Conservation (phyloP, 2,888 invertebrate genomes). For the Stenoptilia bipunctidactyla region DNA sequence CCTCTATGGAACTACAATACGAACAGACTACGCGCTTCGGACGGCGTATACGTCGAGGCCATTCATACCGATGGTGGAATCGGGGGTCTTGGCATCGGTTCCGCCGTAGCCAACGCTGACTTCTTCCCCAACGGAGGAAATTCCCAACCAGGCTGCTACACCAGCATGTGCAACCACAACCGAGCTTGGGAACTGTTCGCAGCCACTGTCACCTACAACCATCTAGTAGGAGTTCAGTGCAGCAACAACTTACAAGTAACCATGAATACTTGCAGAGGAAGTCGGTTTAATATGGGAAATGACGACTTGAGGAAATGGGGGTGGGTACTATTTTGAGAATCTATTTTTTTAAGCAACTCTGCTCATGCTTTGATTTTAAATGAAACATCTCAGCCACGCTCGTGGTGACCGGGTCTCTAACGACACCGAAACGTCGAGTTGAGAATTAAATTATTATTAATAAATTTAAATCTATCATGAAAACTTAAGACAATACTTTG, state of each 20-base stretch:
- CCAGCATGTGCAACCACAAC: slow-evolving; percentile 31
- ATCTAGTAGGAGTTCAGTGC: slow-evolving; percentile 28
- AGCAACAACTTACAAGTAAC: slow-evolving; percentile 20
- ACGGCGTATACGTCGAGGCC: slow-evolving; percentile 37
- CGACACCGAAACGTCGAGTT: too few relatives aligned
- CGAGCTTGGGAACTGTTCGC: slow-evolving; percentile 35
- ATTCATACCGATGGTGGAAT: slow-evolving; percentile 31
- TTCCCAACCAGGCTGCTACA: slow-evolving; percentile 33
- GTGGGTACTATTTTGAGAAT: slow-evolving; percentile 27
- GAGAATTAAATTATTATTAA: too few relatives aligned
- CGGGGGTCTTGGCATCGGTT: slow-evolving; percentile 50
- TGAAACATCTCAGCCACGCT: too few relatives aligned
- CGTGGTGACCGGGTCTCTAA: too few relatives aligned
- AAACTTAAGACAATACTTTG: too few relatives aligned
- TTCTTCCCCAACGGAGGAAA: slow-evolving; percentile 71
- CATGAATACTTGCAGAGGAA: slow-evolving; percentile 27
- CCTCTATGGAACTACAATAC: slow-evolving; percentile 29
- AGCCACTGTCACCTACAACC: slow-evolving; percentile 27
- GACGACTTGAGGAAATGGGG: slow-evolving; percentile 28
- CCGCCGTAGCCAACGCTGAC: slow-evolving; percentile 57
- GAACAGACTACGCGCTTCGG: slow-evolving; percentile 26
- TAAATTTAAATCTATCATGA: too few relatives aligned
- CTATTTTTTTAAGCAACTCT: too few relatives aligned
- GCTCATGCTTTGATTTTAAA: too few relatives aligned
- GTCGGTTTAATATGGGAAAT: slow-evolving; percentile 28